A percentile compares a stretch with the other conserved stretches of the same genome.
These are phyloP conservation scores for Poecilia latipinna DNA, from an alignment of 2,113 vertebrate species.

Conservation along the genomic window DNA sequence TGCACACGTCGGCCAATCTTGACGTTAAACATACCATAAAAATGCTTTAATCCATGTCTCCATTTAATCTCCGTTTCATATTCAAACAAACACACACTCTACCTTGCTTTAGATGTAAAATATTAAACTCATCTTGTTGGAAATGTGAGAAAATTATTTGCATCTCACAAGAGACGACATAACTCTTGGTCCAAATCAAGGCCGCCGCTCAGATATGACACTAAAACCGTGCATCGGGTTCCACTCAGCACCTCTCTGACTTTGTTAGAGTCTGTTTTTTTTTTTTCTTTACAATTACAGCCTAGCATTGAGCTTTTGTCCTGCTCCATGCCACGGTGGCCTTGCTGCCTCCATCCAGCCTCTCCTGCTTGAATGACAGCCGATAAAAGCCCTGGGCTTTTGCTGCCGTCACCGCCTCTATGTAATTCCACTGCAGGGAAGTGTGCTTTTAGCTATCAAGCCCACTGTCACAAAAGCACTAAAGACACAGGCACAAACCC, in stretches of 20 bases:
- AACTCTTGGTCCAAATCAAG: conserved; percentile 51
- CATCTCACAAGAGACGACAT: conserved; percentile 25
- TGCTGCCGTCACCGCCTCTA: conserved; percentile 60
- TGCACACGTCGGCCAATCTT: background rate
- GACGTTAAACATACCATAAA: background rate
- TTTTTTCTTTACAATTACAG: conserved; percentile 68
- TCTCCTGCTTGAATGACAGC: conserved; percentile 71
- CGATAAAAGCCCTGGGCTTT: conserved; percentile 72
- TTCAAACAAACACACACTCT: background rate
- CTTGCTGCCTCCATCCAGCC: conserved; percentile 70
- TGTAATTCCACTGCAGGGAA: conserved; percentile 76
- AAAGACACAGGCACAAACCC: conserved; percentile 64
- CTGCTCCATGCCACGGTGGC: conserved; percentile 58
- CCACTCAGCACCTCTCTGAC: conserved; percentile 53
- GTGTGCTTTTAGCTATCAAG: conserved; percentile 74
- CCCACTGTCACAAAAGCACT: conserved; percentile 65
- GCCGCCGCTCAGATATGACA: conserved; percentile 32
- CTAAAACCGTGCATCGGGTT: conserved; percentile 44
- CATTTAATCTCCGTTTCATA: background rate
- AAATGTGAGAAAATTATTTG: conserved; percentile 10
- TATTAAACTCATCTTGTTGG: conserved; percentile 1
- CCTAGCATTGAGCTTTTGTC: conserved; percentile 71
- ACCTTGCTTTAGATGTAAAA: background rate
- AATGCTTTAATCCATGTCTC: too few relatives aligned
- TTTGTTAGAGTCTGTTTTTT: conserved; percentile 66